Conservation (phyloP, 2,113 vertebrate species). For the Actinemys pallida region DNA sequence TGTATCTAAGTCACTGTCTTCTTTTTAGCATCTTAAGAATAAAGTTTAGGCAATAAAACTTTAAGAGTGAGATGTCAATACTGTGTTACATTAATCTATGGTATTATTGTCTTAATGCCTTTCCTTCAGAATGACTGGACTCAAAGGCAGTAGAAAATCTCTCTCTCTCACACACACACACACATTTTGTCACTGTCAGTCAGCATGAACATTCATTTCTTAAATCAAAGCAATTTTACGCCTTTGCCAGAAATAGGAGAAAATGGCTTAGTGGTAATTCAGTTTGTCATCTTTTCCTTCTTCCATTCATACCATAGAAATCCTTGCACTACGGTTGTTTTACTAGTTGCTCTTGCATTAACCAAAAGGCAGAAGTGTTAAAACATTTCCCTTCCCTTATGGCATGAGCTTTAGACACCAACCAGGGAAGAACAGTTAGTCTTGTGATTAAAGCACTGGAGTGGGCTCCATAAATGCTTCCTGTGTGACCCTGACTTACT, state of each 20-base stretch:
- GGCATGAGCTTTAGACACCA: constrained; percentile 18
- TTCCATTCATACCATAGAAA: constrained; percentile 42
- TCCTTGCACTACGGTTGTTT: neutral
- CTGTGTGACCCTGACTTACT: neutral
- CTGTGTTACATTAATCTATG: neutral
- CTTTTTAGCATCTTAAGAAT: constrained; percentile 8
- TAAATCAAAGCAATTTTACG: constrained; percentile 40
- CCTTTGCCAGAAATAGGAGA: constrained; percentile 6
- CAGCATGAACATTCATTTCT: constrained; percentile 23
- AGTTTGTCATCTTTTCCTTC: constrained; percentile 57
- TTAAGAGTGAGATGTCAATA: neutral
- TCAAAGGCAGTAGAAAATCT: constrained; percentile 1
- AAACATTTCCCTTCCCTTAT: neutral
- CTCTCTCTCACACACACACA: neutral
- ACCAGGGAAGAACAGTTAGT: neutral
- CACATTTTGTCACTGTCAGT: neutral
- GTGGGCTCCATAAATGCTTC: neutral
- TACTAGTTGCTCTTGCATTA: neutral
- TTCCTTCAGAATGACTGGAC: neutral
- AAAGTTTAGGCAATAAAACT: neutral
- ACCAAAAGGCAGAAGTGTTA: constrained; percentile 24
- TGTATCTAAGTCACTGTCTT: neutral
- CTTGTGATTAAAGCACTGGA: neutral
- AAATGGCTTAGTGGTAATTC: constrained; percentile 53
- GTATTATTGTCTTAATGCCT: constrained; percentile 1